Conservation (phyloP, 2,797 vertebrate genomes). For the Chrysocyon brachyurus region DNA sequence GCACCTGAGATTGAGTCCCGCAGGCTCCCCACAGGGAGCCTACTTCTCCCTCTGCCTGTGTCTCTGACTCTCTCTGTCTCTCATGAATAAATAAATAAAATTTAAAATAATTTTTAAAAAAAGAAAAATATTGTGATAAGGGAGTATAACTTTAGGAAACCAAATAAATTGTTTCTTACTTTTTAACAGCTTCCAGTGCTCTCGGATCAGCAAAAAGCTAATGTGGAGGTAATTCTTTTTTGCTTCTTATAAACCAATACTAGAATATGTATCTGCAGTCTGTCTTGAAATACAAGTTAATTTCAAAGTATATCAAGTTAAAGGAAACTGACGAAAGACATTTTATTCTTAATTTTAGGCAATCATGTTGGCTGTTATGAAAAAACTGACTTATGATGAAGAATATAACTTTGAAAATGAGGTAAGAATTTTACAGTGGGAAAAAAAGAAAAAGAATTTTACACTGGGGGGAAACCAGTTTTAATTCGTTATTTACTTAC, state of each 20-base stretch:
- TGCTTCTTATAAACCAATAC: constrained; percentile 28
- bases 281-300: constrained; percentile 41
- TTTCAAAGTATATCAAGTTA: constrained; percentile 24
- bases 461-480: constrained; percentile 20
- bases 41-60: no score
- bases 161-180: constrained; percentile 66
- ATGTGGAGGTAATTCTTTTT: constrained; percentile 93
- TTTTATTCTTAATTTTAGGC: constrained; percentile 89
- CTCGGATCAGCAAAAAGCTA: constrained; percentile 95
- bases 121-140: constrained; percentile 45
- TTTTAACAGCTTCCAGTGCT: constrained; percentile 93
- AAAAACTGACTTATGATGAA: constrained; percentile 98
- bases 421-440: constrained; percentile 88
- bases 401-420: constrained; percentile 99
- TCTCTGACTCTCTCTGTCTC: no score
- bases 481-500: constrained; percentile 48
- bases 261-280: background rate
- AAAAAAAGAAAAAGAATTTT: constrained; percentile 73
- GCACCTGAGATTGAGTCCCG: no score
- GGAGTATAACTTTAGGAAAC: constrained; percentile 72
- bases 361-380: constrained; percentile 98
- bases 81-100: no score
- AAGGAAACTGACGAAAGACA: constrained; percentile 29
- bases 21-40: no score
- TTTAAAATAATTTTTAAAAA: background rate